These are phyloP conservation scores for Gryllus bimaculatus DNA, from an alignment of 1,140 invertebrate species.

Conservation along the genomic window DNA sequence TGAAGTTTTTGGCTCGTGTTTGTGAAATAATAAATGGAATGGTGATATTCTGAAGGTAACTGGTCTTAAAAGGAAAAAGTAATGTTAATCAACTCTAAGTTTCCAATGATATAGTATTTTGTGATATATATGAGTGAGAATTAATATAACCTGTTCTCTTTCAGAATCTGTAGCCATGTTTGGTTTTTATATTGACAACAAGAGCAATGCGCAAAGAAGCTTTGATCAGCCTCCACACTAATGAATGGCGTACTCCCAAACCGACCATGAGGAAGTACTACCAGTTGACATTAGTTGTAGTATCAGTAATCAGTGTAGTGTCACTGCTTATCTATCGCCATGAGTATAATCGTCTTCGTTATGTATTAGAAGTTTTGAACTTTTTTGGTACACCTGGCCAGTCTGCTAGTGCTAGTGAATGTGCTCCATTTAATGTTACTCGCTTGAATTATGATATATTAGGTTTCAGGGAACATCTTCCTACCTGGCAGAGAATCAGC, in stretches of 20 bases:
- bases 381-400: conserved; percentile 54
- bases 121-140: too few species aligned
- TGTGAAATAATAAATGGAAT: too few species aligned
- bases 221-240: neutral
- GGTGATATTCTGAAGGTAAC: too few species aligned
- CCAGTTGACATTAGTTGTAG: conserved; percentile 53
- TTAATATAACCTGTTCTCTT: neutral
- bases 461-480: conserved; percentile 30
- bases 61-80: too few species aligned
- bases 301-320: conserved; percentile 54
- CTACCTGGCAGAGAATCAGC: conserved; percentile 42
- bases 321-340: conserved; percentile 63
- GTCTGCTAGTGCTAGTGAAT: conserved; percentile 22
- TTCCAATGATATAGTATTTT: too few species aligned
- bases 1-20: too few species aligned
- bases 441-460: conserved; percentile 26
- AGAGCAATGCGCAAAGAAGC: neutral
- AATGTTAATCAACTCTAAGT: too few species aligned
- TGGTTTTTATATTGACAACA: neutral
- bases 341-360: conserved; percentile 62
- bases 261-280: conserved; percentile 62
- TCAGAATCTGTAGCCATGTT: neutral
- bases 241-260: neutral
- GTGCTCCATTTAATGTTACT: conserved; percentile 19
- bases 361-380: conserved; percentile 65